Evolutionary conservation across 2,797 vertebrate genomes (phyloP), one percentile per base, ranked within the genome.

Genomic region (Pangasius sanitwongsei): DNA sequence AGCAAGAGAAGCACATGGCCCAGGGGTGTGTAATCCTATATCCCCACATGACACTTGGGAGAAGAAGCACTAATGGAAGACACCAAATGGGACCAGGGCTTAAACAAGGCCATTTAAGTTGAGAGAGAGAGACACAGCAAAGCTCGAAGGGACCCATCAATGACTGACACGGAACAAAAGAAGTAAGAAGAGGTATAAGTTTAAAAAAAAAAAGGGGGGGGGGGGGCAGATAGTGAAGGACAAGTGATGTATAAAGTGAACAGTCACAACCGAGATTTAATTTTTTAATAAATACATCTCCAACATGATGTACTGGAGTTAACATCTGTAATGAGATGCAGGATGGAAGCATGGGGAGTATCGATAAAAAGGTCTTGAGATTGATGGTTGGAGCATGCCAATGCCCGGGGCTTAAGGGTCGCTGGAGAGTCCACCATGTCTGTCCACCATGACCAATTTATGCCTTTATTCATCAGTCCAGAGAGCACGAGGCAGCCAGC

Each of bases 381-480:
- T 81, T 88, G 86, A 93, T 90, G 87, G 57, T 8, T 25, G 50
- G 74, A 74, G 61, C 65, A 86, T n/a, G 82, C 53, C 77, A 65
- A 50, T 53, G 81, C 81, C 81, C 83, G 41, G 65, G 86, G 57
- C 84, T 53, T 78, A 83, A 86, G 84, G 87, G 89, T 84, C 37
- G 53, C 86, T 75, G 70, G 84, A 87, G 86, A 88, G 75, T 5
- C 37, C 37, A 41, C 37, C 69, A 28, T 41, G 18, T 86, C 72
- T 72, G 81, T 87, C 77, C 87, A 83, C 87, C 67, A 48, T 82
- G 88, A 89, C 87, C 87, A 78, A 92, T 92, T 92, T 91, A 92
- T 83, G 72, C 78, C 80, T 86, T 74, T 80, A 86, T 89, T 90
- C 72, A 89, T 90, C 89, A 92, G 75, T 50, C n/a, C 25, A n/a